Percentiles rank a stretch among this genome's conserved stretches.
These are phyloP conservation scores for Saguinus imperator DNA, from an alignment of 2,113 vertebrate genomes.

Conservation along the genomic window DNA sequence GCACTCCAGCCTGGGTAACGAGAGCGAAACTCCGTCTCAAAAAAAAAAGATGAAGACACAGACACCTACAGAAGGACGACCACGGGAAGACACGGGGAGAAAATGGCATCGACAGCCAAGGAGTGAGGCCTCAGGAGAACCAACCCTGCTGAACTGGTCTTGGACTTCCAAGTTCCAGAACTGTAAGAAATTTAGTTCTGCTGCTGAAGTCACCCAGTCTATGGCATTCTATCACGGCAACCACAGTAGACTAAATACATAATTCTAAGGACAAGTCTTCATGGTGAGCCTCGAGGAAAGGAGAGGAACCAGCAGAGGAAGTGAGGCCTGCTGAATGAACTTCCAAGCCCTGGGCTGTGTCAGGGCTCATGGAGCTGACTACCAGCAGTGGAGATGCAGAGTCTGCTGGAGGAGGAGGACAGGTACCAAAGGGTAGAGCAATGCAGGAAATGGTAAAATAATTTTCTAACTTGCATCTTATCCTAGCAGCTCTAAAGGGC, in stretches of 20 bases:
- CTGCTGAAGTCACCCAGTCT: not conserved
- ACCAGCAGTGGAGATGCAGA: no score
- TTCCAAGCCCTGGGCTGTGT: not conserved
- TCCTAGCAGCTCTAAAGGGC: not conserved
- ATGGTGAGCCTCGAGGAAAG: not conserved
- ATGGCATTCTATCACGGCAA: fast-evolving
- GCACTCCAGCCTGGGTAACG: no score
- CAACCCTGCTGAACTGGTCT: not conserved
- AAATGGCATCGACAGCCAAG: not conserved
- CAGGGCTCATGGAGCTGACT: not conserved
- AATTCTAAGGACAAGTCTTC: not conserved
- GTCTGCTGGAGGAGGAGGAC: not conserved
- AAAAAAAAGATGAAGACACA: not conserved
- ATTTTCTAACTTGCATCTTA: no score
- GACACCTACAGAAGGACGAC: not conserved
- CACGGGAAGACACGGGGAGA: not conserved
- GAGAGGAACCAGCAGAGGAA: not conserved
- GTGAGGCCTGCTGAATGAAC: fast-evolving
- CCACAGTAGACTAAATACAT: not conserved
- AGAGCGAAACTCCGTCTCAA: no score
- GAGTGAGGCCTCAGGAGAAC: not conserved
- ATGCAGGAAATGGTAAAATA: not conserved
- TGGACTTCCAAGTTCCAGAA: not conserved
- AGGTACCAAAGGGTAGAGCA: not conserved
- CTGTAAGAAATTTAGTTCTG: not conserved